Evolutionary conservation across 2,113 vertebrate species (phyloP).

Genomic region (Onychostoma macrolepis): DNA sequence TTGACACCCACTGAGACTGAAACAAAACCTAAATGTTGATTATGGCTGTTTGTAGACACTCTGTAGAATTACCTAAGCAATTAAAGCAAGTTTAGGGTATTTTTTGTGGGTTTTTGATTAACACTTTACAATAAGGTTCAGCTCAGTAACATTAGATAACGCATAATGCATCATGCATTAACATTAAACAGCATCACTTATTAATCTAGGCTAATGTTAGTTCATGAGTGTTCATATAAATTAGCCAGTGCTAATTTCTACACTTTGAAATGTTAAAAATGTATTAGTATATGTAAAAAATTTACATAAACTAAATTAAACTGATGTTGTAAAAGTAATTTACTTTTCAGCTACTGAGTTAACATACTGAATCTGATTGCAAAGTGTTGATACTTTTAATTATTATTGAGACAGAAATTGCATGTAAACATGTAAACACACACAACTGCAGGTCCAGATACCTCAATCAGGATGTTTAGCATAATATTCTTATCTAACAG

Average conservation of each 20-base stretch:
- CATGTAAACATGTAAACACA: background rate
- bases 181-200: background rate
- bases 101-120: background rate
- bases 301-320: background rate
- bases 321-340: background rate
- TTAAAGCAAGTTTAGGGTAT: background rate
- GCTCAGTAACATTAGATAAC: background rate
- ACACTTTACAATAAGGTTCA: background rate
- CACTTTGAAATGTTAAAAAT: background rate
- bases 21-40: background rate
- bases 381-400: background rate
- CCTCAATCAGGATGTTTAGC: background rate
- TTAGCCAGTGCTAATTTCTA: background rate
- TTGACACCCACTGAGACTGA: background rate
- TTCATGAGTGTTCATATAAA: background rate
- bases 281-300: background rate
- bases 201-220: background rate
- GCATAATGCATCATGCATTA: background rate
- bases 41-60: constrained; percentile 3
- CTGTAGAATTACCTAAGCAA: background rate
- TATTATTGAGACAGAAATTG: background rate
- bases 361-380: background rate
- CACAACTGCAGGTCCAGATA: background rate
- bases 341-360: background rate
- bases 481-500: constrained; percentile 24